Evolutionary conservation across 2,888 invertebrate genomes (phyloP).

Genomic region (Dendrolimus houi): DNA sequence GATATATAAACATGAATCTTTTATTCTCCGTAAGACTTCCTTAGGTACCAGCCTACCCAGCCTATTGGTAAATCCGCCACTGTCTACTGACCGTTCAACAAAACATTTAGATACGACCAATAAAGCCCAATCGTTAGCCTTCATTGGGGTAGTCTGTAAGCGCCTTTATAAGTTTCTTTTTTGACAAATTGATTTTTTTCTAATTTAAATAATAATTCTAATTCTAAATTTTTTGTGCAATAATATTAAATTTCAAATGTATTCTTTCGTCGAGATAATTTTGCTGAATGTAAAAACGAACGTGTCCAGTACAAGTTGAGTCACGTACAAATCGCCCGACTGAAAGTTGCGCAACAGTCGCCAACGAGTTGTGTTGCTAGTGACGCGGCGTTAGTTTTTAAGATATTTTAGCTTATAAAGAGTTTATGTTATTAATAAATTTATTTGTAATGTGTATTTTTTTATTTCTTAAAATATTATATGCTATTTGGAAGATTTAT

Average conservation of each 20-base stretch:
- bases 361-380: neutral
- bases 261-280: slow-evolving; percentile 27
- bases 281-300: slow-evolving; percentile 7
- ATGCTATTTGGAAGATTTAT: slow-evolving; percentile 64
- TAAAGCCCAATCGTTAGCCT: too few relatives aligned
- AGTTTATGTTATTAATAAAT: slow-evolving; percentile 37
- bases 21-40: too few relatives aligned
- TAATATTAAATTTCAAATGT: slow-evolving; percentile 8
- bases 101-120: too few relatives aligned
- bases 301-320: neutral
- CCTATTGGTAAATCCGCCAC: too few relatives aligned
- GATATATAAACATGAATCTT: too few relatives aligned
- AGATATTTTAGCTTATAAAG: slow-evolving; percentile 45
- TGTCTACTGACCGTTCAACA: too few relatives aligned
- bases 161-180: neutral
- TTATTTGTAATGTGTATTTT: slow-evolving; percentile 55
- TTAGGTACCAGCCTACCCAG: too few relatives aligned
- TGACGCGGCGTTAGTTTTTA: slow-evolving; percentile 20
- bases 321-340: slow-evolving; percentile 3
- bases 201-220: too few relatives aligned
- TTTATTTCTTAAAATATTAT: slow-evolving; percentile 65
- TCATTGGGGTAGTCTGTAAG: too few relatives aligned
- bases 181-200: too few relatives aligned
- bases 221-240: neutral
- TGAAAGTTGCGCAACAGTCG: neutral